Conservation (phyloP, 2,888 invertebrate genomes). For the Caenorhabditis becei region DNA sequence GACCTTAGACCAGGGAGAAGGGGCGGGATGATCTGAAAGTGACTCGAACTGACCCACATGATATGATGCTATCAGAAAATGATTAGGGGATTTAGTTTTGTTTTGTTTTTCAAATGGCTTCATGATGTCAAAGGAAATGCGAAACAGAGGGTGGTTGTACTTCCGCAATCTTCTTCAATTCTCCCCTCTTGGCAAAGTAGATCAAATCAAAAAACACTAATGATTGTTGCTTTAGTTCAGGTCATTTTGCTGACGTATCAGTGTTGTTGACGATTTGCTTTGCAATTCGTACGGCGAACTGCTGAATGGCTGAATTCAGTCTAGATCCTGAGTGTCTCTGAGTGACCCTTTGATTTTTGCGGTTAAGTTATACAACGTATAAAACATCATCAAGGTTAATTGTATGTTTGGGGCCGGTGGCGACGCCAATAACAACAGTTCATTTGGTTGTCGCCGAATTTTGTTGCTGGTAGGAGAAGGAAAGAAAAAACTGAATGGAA, state of each 20-base stretch:
- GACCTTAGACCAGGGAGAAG: background rate
- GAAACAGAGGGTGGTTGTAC: too few relatives aligned
- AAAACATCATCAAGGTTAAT: conserved; percentile 55
- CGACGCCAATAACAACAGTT: conserved; percentile 46
- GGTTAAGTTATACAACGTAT: conserved; percentile 23
- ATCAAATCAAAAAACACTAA: background rate
- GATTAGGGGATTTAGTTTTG: conserved; percentile 18
- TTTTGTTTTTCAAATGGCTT: too few relatives aligned
- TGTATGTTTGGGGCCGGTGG: conserved; percentile 35
- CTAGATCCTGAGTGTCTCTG: conserved; percentile 26
- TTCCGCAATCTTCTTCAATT: conserved; percentile 1
- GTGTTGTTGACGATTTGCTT: background rate
- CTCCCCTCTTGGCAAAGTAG: background rate
- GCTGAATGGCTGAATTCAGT: background rate
- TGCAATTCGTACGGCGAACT: background rate
- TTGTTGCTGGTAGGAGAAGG: background rate
- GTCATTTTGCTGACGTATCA: background rate
- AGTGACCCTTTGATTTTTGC: conserved; percentile 35
- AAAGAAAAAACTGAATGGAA: too few relatives aligned
- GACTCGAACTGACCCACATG: conserved; percentile 22
- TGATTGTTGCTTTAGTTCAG: background rate
- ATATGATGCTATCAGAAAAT: conserved; percentile 10
- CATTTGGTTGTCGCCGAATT: conserved; percentile 33
- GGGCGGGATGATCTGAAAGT: conserved; percentile 29
- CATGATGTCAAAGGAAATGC: conserved; percentile 49